Evolutionary conservation across 2,797 vertebrate species (phyloP), one percentile per base, ranked within the genome.

Genomic region (Coranthus polyacanthus): DNA sequence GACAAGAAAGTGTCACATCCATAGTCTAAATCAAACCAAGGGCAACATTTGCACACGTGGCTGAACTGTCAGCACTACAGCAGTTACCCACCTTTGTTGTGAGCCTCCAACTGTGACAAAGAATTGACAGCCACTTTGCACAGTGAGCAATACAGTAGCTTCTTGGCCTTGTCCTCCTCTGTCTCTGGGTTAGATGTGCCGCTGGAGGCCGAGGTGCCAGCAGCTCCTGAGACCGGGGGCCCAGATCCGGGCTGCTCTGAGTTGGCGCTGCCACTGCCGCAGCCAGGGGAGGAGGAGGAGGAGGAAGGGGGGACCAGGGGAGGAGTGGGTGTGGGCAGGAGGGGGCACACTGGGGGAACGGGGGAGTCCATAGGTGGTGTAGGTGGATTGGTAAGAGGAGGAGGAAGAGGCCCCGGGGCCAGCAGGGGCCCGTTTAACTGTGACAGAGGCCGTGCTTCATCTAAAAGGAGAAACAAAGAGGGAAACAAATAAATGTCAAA

Each of bases 41-140:
- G 6, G 6, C 3, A 24, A 24, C 22, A 29, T 6, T 29, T 29
- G 26, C 8, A 29, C 26, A 29, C 26, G 8, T 29, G 6, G 26
- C 26, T 7, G 8, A 29, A 29, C 26, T 5, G 26, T 29, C 26
- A 18, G 18, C n/a, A 43, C 15, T 16, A 17, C 18, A 12, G 22
- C 3, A 8, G 8, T 53, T 32, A 72, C 84, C 8, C 49, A 97
- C 96, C 96, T 96, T 97, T 98, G 92, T 98, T 97, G 88, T 97
- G 96, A 3, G 96, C 96, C 91, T 98, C 96, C 39, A 98, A 94
- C 84, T 98, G 96, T 54, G 92, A 97, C 81, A 95, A 81, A 8
- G 96, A 97, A 83, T 98, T 98, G 83, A 97, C 96, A 11, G 96
- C 96, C 92, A 98, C 96, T 88, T 98, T 98, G 92, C 96, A 98